A percentile compares a stretch with the other conserved stretches of the same genome.
Evolutionary conservation across 2,113 vertebrate species (phyloP).

Genomic region (Calyptomena viridis): DNA sequence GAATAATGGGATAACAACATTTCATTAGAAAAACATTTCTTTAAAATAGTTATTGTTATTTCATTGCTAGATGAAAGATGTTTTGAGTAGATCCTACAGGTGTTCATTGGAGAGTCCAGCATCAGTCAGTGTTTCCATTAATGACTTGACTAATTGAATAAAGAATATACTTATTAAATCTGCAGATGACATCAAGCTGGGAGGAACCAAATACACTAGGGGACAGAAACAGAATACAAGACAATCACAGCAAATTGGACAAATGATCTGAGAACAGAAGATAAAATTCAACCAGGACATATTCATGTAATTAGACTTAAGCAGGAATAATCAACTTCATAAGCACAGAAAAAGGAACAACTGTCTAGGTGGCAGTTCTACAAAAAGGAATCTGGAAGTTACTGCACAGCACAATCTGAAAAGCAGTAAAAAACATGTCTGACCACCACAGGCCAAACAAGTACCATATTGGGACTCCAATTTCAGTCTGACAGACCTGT

Average conservation of each 20-base stretch:
- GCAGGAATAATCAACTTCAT: constrained; percentile 19
- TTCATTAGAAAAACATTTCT: constrained; percentile 7
- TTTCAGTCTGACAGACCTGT: background rate
- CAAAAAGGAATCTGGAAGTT: background rate
- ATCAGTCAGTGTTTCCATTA: constrained; percentile 15
- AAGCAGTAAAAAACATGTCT: background rate
- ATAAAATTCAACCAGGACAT: constrained; percentile 31
- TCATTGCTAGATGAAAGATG: background rate
- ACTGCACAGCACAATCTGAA: background rate
- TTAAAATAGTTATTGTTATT: constrained; percentile 11
- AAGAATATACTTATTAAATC: constrained; percentile 23
- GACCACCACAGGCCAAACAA: background rate
- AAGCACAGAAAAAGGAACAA: background rate
- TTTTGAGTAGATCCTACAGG: background rate
- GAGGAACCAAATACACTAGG: background rate
- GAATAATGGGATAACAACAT: background rate
- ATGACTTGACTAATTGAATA: constrained; percentile 10
- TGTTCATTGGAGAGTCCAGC: background rate
- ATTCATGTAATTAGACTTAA: constrained; percentile 22
- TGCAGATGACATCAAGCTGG: constrained; percentile 20
- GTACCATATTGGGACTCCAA: background rate
- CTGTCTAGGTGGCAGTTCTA: background rate
- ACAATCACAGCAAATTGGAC: constrained; percentile 43
- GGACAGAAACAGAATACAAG: constrained; percentile 10
- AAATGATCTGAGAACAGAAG: constrained; percentile 25